phyloP scores from a whole-genome alignment of 1,140 invertebrate genomes.

The Oncopeltus fasciatus region DNA sequence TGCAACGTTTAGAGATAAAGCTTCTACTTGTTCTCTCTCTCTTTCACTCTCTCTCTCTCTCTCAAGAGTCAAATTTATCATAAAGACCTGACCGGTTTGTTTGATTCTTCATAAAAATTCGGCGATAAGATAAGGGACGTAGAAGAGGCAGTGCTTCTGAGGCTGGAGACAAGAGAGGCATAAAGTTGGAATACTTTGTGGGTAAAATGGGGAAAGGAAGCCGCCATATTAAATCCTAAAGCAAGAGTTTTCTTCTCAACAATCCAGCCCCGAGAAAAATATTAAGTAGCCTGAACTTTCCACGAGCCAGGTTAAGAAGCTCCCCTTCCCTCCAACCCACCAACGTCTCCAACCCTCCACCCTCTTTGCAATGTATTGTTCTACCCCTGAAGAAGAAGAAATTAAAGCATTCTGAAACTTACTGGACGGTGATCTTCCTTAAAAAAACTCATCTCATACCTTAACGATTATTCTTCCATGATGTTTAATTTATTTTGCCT shows the following conservation, averaged over 20 bases:
- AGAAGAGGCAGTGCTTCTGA: neutral
- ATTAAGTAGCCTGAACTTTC: constrained; percentile 5
- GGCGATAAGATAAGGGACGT: neutral
- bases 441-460: too few relatives aligned
- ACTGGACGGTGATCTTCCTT: too few relatives aligned
- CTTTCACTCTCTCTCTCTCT: too few relatives aligned
- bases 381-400: neutral
- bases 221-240: constrained; percentile 5
- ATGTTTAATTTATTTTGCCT: too few relatives aligned
- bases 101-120: neutral
- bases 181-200: constrained; percentile 5
- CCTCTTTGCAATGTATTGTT: too few relatives aligned
- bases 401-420: constrained; percentile 7
- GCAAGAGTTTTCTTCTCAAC: constrained; percentile 6
- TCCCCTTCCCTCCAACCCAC: neutral
- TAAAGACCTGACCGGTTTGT: too few relatives aligned
- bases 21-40: too few relatives aligned
- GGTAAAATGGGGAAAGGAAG: constrained; percentile 5
- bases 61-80: too few relatives aligned
- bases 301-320: neutral
- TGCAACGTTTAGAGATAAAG: neutral
- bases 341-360: too few relatives aligned
- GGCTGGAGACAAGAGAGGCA: constrained; percentile 4
- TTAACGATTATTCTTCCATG: too few relatives aligned
- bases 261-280: constrained; percentile 1